Evolutionary conservation across 2,113 vertebrate species (phyloP).

Genomic region (Hippocampus comes): DNA sequence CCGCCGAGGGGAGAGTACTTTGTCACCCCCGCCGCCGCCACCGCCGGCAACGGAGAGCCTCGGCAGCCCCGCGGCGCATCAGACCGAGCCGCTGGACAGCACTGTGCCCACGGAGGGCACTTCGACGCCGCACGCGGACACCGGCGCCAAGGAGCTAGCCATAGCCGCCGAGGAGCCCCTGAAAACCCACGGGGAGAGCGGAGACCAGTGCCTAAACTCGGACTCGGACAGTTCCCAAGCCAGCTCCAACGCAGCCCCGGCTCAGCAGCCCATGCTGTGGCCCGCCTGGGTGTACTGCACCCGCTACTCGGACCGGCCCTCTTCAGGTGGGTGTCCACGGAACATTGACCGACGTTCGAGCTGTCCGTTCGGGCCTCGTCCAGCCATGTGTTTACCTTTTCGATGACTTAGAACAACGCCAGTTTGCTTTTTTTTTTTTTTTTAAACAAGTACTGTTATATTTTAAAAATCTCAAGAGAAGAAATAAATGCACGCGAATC

Average conservation of each 20-base stretch:
- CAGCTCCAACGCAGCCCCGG: conserved; percentile 74
- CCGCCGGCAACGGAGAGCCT: conserved; percentile 62
- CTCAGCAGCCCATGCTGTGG: conserved; percentile 91
- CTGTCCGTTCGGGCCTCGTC: background rate
- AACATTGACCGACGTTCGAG: conserved; percentile 67
- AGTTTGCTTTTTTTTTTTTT: background rate
- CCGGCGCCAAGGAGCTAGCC: conserved; percentile 76
- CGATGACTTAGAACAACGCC: background rate
- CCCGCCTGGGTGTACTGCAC: conserved; percentile 99
- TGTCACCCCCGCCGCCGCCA: conserved; percentile 39
- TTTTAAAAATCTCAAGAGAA: background rate
- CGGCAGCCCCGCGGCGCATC: conserved; percentile 72
- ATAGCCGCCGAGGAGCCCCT: conserved; percentile 77
- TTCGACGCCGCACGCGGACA: conserved; percentile 76
- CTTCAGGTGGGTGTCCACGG: conserved; percentile 84
- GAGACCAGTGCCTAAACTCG: conserved; percentile 90
- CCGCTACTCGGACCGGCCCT: conserved; percentile 95
- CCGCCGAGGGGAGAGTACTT: conserved; percentile 62
- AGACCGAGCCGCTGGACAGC: conserved; percentile 67
- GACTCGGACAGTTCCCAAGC: conserved; percentile 95
- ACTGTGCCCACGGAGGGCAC: conserved; percentile 79
- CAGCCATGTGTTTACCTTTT: background rate
- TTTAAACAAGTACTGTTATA: background rate
- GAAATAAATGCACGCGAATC: background rate
- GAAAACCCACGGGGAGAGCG: conserved; percentile 77